phyloP scores from a whole-genome alignment of 30 jellyfish, hydroid and myxozoan genomes.

The Chrysaora quinquecirrha region DNA sequence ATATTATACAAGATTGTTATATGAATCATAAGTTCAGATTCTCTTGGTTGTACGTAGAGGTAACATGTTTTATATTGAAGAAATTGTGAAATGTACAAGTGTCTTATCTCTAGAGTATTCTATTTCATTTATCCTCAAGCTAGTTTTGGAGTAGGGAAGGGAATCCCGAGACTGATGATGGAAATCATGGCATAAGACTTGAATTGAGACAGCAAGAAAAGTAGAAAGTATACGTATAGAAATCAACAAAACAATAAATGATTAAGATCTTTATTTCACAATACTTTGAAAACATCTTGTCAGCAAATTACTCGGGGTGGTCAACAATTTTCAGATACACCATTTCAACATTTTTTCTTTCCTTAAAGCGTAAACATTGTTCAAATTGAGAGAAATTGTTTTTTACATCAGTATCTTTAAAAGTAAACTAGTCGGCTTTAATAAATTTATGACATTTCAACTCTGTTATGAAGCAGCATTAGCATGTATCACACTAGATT shows the following conservation, averaged over 20 bases:
- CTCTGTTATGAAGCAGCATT: background rate
- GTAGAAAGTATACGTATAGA: background rate
- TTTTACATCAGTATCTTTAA: background rate
- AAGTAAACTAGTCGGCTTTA: background rate
- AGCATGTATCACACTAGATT: background rate
- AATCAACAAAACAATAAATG: background rate
- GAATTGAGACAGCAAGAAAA: background rate
- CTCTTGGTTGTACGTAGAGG: too few relatives aligned
- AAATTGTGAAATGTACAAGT: too few relatives aligned
- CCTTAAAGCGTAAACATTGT: background rate
- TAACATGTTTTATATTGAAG: too few relatives aligned
- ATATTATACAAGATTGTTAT: too few relatives aligned
- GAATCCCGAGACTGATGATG: too few relatives aligned
- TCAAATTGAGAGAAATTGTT: background rate
- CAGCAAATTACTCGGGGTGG: background rate
- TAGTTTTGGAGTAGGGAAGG: too few relatives aligned
- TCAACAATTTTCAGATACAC: background rate
- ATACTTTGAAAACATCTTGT: background rate
- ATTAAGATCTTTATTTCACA: background rate
- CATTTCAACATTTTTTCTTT: background rate
- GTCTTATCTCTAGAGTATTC: too few relatives aligned
- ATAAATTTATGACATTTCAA: background rate
- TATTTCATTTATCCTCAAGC: too few relatives aligned
- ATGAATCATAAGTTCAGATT: too few relatives aligned
- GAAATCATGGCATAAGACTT: constrained; percentile 19